Conservation (phyloP, 1,140 invertebrate species). For the Propsilocerus akamusi region DNA sequence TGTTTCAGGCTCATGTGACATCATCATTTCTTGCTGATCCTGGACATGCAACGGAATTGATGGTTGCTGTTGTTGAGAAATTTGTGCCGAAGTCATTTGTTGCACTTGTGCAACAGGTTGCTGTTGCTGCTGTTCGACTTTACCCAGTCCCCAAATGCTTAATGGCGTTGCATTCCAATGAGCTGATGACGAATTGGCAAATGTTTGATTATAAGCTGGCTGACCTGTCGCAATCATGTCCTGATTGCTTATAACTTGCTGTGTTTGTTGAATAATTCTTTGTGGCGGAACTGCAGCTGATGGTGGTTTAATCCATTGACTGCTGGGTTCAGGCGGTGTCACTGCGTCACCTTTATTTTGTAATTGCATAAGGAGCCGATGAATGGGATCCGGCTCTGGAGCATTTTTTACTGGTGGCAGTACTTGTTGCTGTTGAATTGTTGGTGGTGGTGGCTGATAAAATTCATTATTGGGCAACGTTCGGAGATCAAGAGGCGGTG, state of each 20-base stretch:
- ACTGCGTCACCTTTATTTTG: constrained; percentile 7
- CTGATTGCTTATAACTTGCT: too few relatives aligned
- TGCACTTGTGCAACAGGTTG: constrained; percentile 21
- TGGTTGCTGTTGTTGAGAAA: background rate
- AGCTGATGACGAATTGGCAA: background rate
- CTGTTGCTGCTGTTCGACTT: constrained; percentile 14
- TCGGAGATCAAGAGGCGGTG: background rate
- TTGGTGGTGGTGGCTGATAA: constrained; percentile 5
- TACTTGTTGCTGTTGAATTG: constrained; percentile 3
- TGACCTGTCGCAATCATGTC: too few relatives aligned
- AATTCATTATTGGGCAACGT: background rate
- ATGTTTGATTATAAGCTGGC: too few relatives aligned
- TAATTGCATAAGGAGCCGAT: constrained; percentile 9
- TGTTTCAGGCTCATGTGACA: constrained; percentile 8
- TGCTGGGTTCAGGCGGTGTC: background rate
- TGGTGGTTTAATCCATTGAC: background rate
- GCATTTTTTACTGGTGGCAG: constrained; percentile 8
- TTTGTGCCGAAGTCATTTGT: constrained; percentile 8
- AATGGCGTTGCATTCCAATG: background rate
- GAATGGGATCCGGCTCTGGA: constrained; percentile 10
- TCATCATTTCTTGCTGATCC: background rate
- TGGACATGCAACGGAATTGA: background rate
- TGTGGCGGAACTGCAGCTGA: background rate
- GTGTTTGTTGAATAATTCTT: background rate
- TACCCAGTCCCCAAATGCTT: background rate